Conservation (phyloP, 2,888 invertebrate genomes). For the Rhodophaea formosa region DNA sequence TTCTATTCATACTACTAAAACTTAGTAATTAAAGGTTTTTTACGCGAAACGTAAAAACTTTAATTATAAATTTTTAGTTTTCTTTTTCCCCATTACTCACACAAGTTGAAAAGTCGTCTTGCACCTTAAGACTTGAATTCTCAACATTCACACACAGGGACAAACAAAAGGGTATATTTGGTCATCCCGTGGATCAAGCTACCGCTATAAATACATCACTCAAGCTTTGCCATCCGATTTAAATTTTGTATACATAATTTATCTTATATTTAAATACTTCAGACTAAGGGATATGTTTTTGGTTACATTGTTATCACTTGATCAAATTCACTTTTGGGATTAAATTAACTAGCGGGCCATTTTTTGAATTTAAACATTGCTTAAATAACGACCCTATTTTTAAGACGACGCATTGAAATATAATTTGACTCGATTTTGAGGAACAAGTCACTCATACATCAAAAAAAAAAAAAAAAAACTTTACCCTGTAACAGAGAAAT, state of each 20-base stretch:
- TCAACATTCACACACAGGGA: slow-evolving; percentile 14
- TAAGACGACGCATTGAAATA: background rate
- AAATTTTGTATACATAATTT: slow-evolving; percentile 30
- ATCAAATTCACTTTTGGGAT: slow-evolving; percentile 27
- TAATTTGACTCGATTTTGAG: background rate
- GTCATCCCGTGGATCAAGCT: background rate
- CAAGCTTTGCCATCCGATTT: slow-evolving; percentile 13
- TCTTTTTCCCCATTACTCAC: too few relatives aligned
- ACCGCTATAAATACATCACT: background rate
- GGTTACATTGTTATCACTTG: slow-evolving; percentile 69
- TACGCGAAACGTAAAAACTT: too few relatives aligned
- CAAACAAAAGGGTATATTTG: slow-evolving; percentile 16
- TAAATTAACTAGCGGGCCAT: background rate
- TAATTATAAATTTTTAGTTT: too few relatives aligned
- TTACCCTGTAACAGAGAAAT: too few relatives aligned
- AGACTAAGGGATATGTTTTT: slow-evolving; percentile 77
- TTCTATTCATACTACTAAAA: too few relatives aligned
- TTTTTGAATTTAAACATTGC: background rate
- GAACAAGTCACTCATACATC: background rate
- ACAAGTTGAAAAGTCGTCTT: too few relatives aligned
- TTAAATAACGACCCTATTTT: background rate
- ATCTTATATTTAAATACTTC: slow-evolving; percentile 52
- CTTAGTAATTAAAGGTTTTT: too few relatives aligned
- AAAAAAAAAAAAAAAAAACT: too few relatives aligned
- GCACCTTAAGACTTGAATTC: too few relatives aligned